Percentiles rank a stretch among this genome's conserved stretches.
Conservation (phyloP, 2,113 vertebrate species). For the Megaceryle maxima region DNA sequence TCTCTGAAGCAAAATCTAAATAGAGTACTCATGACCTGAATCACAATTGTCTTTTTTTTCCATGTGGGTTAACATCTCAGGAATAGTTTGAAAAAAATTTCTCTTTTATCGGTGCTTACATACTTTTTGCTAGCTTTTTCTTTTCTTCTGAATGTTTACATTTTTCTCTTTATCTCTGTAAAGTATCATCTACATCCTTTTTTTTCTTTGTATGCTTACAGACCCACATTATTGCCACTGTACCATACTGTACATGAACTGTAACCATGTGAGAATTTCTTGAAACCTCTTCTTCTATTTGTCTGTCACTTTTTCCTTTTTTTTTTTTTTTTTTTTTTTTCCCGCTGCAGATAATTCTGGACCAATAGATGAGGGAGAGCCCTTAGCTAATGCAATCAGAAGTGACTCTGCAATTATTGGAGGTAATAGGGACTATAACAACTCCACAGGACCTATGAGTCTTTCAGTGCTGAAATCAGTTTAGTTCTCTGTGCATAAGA, state of each 20-base stretch:
- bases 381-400: conserved; percentile 82
- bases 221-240: not conserved
- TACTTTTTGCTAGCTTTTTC: not conserved
- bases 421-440: conserved; percentile 79
- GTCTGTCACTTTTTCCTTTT: not conserved
- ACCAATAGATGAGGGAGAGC: conserved; percentile 82
- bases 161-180: not conserved
- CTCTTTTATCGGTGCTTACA: not conserved
- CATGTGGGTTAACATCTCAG: not conserved
- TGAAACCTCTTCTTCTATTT: not conserved
- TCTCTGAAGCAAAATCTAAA: not conserved
- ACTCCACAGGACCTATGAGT: not conserved
- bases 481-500: not conserved
- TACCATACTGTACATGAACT: not conserved
- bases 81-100: not conserved
- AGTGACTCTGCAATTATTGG: conserved; percentile 91
- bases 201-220: not conserved
- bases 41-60: not conserved
- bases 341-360: conserved; percentile 86
- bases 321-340: not conserved
- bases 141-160: not conserved
- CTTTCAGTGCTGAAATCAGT: not conserved
- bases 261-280: not conserved
- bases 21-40: not conserved
- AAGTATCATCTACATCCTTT: not conserved